Base-by-base conservation (phyloP, 2,888 invertebrate species). In the Himalopsyche anomala region DNA sequence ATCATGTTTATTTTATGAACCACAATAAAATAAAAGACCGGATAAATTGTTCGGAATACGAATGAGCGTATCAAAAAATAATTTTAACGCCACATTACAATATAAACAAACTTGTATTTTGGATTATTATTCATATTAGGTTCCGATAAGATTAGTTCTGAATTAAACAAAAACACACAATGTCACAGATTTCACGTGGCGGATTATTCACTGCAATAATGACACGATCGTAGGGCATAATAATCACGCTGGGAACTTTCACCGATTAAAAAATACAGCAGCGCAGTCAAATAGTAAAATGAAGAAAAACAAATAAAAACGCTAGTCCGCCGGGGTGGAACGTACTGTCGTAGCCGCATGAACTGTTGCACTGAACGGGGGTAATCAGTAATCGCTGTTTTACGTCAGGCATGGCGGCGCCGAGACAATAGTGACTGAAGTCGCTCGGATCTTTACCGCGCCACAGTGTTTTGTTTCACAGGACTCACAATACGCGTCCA, bases 361-460 rank as follows among this genome's bases (percentile, higher is more conserved):
- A 69, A 45, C 82, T 74, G 45, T 40, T 85, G 80, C 82, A 82
- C 84, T 79, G 83, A 80, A 82, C 40, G 79, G 74, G 56, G 80
- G 74, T 85, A 85, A 82, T 85, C 54, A 55, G 38, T 82, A 51
- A 54, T 82, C 82, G 56, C 85, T 85, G 83, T 81, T 84, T 62
- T 56, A n/a, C 87, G 87, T 84, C 86, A 86, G 55, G 86, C 87
- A 84, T 84, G 80, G 82, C 55, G 62, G 84, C 74, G 55, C 87
- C 82, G 86, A 83, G 84, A 87, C 87, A 87, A 87, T 87, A 82
- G 84, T 62, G 38, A 28, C 54, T 40, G 84, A 51, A 79, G 84
- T 28, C 40, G 82, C 82, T 54, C 54, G 80, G 74, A 74, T 74
- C 74, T 74, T 74, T 74, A 74, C 74, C 12, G 74, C 38, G 36